Base-by-base conservation (phyloP, 2,888 invertebrate species). In the Mycalesis mineus region DNA sequence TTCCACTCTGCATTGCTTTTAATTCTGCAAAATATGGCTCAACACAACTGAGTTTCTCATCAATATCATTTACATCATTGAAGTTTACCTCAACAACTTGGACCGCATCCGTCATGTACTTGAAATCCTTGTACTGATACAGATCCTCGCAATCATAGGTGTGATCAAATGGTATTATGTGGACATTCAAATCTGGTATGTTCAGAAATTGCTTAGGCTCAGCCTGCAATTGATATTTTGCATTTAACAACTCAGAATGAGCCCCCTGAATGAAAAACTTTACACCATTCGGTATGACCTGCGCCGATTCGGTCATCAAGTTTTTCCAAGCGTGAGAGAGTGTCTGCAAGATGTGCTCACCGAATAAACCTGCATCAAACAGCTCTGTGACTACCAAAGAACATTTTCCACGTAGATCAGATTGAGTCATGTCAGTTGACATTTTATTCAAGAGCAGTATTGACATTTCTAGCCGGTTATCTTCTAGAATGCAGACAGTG, bases 291-390 rank as follows among this genome's bases (percentile, higher is more conserved):
- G 95, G 95, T 59, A 95, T 81, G 3, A 95, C 88, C 71, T 84
- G 84, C 5, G 90, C 92, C 52, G 72, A 68, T 17, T 78, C 66
- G 28, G 69, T 65, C 15, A 95, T 73, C 42, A 95, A 84, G 65
- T 91, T 77, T 56, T 92, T 81, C 91, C 93, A 93, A 6, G 95
- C 95, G 82, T 95, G 94, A 41, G 91, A 78, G 41, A 95, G 73
- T 14, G 93, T 92, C 65, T 92, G 88, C 42, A 96, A 75, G 36
- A 94, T 90, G 68, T 92, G 91, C 80, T 96, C 96, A 1, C 96
- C 96, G 77, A 96, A 93, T 28, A 96, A 74, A 0, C 94, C 95
- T 49, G 94, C 93, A 86, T 96, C 96, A 84, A 96, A 94, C 63
- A 93, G 92, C 82, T 96, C 96, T 2, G 95, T 95, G 0, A 96